phyloP scores from a whole-genome alignment of 2,797 vertebrate species.

The Cyclopterus lumpus region DNA sequence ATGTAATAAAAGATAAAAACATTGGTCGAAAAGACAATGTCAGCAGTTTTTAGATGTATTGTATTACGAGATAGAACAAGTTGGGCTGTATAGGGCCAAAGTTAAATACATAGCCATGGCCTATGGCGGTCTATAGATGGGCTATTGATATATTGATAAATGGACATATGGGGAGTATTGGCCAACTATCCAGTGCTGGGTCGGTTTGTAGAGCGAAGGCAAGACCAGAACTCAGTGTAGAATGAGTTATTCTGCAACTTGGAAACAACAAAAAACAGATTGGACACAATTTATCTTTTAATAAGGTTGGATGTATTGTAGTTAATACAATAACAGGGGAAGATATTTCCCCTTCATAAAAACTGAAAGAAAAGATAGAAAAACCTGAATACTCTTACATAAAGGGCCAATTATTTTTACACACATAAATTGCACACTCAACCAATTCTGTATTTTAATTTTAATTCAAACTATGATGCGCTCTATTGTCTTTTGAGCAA shows the following conservation, averaged over 20 bases:
- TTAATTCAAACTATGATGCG: not conserved
- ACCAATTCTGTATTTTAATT: not conserved
- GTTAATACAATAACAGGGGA: not conserved
- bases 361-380: too few relatives aligned
- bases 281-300: too few relatives aligned
- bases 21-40: conserved; percentile 21
- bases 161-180: not conserved
- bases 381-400: too few relatives aligned
- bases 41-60: conserved; percentile 41
- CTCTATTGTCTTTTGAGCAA: fast-evolving
- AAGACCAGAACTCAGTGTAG: not conserved
- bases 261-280: not conserved
- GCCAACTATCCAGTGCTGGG: not conserved
- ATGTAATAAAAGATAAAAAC: conserved; percentile 21
- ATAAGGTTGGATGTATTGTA: too few relatives aligned
- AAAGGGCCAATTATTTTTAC: not conserved
- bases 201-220: not conserved
- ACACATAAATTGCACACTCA: not conserved
- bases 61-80: not conserved
- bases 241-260: not conserved
- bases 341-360: too few relatives aligned
- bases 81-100: not conserved
- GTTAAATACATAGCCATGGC: not conserved
- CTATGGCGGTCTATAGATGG: not conserved
- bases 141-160: not conserved